phyloP scores from a whole-genome alignment of 2,888 invertebrate genomes.

The Osmoderma eremita region DNA sequence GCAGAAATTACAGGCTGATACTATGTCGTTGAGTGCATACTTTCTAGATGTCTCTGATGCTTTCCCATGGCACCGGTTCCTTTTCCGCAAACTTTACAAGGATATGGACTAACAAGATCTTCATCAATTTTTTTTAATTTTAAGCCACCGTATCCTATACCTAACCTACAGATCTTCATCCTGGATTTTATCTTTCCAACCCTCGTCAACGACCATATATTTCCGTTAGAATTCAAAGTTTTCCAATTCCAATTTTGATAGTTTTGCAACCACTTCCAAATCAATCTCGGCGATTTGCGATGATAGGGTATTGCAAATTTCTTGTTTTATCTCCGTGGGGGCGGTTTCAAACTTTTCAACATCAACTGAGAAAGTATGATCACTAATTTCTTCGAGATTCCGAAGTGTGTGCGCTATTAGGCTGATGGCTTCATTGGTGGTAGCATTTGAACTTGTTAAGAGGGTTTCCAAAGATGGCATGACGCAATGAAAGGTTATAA shows the following conservation, averaged over 20 bases:
- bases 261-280: not conserved
- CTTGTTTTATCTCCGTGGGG: conserved; percentile 24
- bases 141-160: too few relatives aligned
- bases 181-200: conserved; percentile 17
- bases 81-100: conserved; percentile 29
- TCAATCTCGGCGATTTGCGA: not conserved
- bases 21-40: not conserved
- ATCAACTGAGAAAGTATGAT: conserved; percentile 25
- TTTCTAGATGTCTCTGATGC: conserved; percentile 11
- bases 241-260: conserved; percentile 5
- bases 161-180: not conserved
- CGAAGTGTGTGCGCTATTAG: conserved; percentile 23
- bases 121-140: too few relatives aligned
- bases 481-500: too few relatives aligned
- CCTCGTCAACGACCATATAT: conserved; percentile 7
- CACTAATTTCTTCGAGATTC: conserved; percentile 23
- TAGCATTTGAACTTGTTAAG: not conserved
- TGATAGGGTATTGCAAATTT: not conserved
- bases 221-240: conserved; percentile 31
- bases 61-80: not conserved
- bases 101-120: not conserved
- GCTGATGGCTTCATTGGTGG: conserved; percentile 6
- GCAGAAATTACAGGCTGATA: conserved; percentile 29
- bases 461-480: conserved; percentile 1
- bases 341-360: conserved; percentile 21